These are phyloP conservation scores for Amaurobius ferox DNA, from an alignment of 2,888 invertebrate genomes.

Conservation along the genomic window DNA sequence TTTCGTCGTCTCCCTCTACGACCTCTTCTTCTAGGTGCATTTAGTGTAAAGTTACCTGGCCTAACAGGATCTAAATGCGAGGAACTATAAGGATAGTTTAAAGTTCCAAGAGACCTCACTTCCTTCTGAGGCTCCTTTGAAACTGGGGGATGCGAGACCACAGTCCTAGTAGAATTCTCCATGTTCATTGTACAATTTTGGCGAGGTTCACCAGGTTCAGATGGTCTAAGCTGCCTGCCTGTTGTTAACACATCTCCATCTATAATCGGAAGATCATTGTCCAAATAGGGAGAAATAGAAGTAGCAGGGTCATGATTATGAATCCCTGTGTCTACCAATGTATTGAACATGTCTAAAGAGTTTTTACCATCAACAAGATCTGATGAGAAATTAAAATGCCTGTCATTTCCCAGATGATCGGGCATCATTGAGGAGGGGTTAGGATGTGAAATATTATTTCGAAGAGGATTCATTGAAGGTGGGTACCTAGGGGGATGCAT, in stretches of 20 bases:
- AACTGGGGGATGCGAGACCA: constrained; percentile 1
- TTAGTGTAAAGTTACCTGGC: background rate
- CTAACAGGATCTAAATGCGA: background rate
- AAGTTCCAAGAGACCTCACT: background rate
- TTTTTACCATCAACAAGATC: constrained; percentile 42
- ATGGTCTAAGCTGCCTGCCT: constrained; percentile 20
- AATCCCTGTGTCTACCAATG: constrained; percentile 35
- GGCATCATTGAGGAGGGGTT: constrained; percentile 20
- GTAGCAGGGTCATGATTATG: constrained; percentile 19
- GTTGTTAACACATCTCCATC: constrained; percentile 10
- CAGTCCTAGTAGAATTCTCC: background rate
- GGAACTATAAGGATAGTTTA: constrained; percentile 36
- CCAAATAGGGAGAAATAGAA: constrained; percentile 23
- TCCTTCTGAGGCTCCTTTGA: constrained; percentile 17
- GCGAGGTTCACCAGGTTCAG: constrained; percentile 26
- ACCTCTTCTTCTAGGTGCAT: constrained; percentile 45
- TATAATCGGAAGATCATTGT: constrained; percentile 28
- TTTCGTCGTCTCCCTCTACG: constrained; percentile 49
- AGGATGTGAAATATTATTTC: constrained; percentile 1
- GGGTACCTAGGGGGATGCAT: constrained; percentile 34
- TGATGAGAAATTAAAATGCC: constrained; percentile 24
- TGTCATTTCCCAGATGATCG: constrained; percentile 23
- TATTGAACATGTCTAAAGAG: constrained; percentile 44
- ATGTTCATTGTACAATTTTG: constrained; percentile 15
- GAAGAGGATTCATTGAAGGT: constrained; percentile 23